Conservation (phyloP, 2,888 invertebrate genomes). For the Pecten maximus region DNA sequence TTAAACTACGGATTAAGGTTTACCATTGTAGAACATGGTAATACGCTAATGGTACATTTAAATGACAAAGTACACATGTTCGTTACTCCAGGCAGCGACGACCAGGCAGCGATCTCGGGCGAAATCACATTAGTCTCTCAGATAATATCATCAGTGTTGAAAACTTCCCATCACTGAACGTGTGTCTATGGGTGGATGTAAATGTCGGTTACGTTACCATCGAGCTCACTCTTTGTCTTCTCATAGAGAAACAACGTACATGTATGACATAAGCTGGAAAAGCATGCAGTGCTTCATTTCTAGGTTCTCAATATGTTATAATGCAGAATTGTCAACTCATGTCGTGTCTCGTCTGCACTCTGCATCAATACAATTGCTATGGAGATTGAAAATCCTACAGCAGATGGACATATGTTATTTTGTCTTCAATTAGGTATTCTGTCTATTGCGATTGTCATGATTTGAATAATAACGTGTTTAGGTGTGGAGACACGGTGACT, state of each 20-base stretch:
- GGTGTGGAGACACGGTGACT: background rate
- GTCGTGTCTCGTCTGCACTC: background rate
- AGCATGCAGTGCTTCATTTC: background rate
- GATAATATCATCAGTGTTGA: background rate
- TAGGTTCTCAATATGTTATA: background rate
- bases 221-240: background rate
- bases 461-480: background rate
- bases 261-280: background rate
- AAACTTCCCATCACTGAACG: background rate
- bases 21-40: background rate
- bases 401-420: conserved; percentile 13
- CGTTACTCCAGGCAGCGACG: conserved; percentile 18
- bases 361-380: conserved; percentile 2
- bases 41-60: conserved; percentile 7
- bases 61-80: background rate
- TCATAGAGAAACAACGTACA: background rate
- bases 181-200: background rate
- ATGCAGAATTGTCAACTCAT: background rate
- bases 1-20: background rate
- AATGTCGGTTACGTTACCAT: background rate
- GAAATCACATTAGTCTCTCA: background rate
- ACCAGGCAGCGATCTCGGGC: conserved; percentile 13
- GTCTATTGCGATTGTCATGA: background rate
- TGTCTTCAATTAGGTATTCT: conserved; percentile 21
- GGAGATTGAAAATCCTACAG: conserved; percentile 3